phyloP scores from a whole-genome alignment of 2,888 invertebrate species.

The Morpho deidamia region DNA sequence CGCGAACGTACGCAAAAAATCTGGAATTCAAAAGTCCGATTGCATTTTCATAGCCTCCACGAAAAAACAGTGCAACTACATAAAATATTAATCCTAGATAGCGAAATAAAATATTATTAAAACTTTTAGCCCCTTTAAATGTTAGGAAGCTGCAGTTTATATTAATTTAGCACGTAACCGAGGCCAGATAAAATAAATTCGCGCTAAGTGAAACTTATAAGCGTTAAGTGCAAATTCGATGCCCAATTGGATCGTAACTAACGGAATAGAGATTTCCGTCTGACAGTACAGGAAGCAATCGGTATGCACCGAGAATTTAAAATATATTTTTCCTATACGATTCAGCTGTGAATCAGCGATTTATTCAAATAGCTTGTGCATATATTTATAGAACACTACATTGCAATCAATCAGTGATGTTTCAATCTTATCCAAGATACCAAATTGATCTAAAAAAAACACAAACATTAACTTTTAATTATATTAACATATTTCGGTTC shows the following conservation, averaged over 20 bases:
- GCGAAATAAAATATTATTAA: conserved; percentile 13
- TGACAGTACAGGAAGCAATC: not conserved
- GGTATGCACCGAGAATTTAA: not conserved
- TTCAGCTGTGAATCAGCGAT: no score
- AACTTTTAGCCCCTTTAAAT: conserved; percentile 12
- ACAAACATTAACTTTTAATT: no score
- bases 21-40: no score
- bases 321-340: not conserved
- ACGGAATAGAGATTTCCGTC: conserved; percentile 19
- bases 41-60: not conserved
- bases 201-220: conserved; percentile 30
- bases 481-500: no score
- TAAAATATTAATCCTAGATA: conserved; percentile 2
- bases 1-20: no score
- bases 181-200: conserved; percentile 29
- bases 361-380: no score
- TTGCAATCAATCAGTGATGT: no score
- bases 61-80: not conserved
- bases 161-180: conserved; percentile 18
- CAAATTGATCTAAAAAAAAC: no score
- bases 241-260: conserved; percentile 29
- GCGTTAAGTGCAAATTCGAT: conserved; percentile 29
- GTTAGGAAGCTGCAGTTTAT: conserved; percentile 18
- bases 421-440: no score
- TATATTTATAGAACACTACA: no score